Evolutionary conservation across 2,888 invertebrate genomes (phyloP).

Genomic region (Sarcophaga caerulescens): DNA sequence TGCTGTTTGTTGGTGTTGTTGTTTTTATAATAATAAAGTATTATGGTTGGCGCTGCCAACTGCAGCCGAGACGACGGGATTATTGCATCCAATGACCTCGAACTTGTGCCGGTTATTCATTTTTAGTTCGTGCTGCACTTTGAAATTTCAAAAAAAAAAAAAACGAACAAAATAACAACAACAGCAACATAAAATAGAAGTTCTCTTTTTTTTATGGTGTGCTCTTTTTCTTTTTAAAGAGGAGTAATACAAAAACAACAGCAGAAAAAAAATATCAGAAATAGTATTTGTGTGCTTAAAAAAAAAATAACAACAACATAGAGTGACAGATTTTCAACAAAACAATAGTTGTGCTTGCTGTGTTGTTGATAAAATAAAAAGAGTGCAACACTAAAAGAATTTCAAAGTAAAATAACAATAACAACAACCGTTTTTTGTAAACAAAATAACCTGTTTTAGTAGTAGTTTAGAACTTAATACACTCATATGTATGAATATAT

Average conservation of each 20-base stretch:
- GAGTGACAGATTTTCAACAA: too few species aligned
- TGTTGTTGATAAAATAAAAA: too few species aligned
- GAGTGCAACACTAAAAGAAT: too few species aligned
- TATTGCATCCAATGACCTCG: constrained; percentile 76
- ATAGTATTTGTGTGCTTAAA: constrained; percentile 19
- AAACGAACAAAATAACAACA: background rate
- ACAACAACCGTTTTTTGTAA: too few species aligned
- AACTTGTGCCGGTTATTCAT: constrained; percentile 72
- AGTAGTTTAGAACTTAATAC: too few species aligned
- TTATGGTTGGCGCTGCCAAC: constrained; percentile 24
- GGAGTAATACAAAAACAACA: background rate
- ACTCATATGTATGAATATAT: too few species aligned
- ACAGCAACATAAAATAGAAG: constrained; percentile 28
- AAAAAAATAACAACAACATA: too few species aligned
- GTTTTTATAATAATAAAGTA: background rate
- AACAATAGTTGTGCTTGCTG: too few species aligned
- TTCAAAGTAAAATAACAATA: too few species aligned
- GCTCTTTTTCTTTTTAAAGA: background rate
- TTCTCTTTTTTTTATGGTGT: background rate
- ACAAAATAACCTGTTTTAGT: too few species aligned
- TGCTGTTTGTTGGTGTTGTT: constrained; percentile 10
- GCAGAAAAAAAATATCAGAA: background rate
- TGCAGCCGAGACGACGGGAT: constrained; percentile 39
- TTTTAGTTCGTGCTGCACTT: constrained; percentile 64
- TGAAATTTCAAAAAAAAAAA: background rate